Evolutionary conservation across 1,140 invertebrate species (phyloP).

Genomic region (Anthonomus grandis): DNA sequence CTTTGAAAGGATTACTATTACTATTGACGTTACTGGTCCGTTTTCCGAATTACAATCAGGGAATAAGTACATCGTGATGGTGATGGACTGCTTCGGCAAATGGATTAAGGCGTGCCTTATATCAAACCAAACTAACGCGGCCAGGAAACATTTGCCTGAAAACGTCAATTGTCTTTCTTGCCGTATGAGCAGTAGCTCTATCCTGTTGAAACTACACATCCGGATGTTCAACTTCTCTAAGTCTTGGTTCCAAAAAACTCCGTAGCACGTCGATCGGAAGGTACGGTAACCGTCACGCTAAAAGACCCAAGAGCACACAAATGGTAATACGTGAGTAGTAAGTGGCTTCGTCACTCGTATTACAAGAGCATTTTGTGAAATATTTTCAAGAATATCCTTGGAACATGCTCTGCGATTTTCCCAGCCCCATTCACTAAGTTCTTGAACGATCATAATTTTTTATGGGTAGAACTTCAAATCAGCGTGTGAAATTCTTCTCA

Average conservation of each 20-base stretch:
- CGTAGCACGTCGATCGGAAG: not conserved
- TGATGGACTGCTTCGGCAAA: too few relatives aligned
- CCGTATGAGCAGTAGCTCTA: too few relatives aligned
- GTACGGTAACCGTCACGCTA: not conserved
- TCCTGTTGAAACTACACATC: not conserved
- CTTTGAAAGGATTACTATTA: too few relatives aligned
- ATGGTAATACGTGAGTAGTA: constrained; percentile 6
- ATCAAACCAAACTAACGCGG: too few relatives aligned
- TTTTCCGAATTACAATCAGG: too few relatives aligned
- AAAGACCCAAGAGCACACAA: not conserved
- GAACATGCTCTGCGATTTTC: constrained; percentile 10
- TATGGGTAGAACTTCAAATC: too few relatives aligned
- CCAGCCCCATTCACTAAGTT: not conserved
- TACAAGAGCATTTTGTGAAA: constrained; percentile 18
- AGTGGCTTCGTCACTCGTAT: constrained; percentile 20
- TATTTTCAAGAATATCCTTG: not conserved
- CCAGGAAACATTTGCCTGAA: not conserved
- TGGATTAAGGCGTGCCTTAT: too few relatives aligned
- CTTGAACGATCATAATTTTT: too few relatives aligned
- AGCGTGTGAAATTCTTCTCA: too few relatives aligned
- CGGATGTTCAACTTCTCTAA: too few relatives aligned
- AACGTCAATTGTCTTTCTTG: not conserved
- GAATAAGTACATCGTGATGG: too few relatives aligned
- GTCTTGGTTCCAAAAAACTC: not conserved
- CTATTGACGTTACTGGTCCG: too few relatives aligned